These are phyloP conservation scores for Melolontha melolontha DNA, from an alignment of 2,888 invertebrate species.

Conservation along the genomic window DNA sequence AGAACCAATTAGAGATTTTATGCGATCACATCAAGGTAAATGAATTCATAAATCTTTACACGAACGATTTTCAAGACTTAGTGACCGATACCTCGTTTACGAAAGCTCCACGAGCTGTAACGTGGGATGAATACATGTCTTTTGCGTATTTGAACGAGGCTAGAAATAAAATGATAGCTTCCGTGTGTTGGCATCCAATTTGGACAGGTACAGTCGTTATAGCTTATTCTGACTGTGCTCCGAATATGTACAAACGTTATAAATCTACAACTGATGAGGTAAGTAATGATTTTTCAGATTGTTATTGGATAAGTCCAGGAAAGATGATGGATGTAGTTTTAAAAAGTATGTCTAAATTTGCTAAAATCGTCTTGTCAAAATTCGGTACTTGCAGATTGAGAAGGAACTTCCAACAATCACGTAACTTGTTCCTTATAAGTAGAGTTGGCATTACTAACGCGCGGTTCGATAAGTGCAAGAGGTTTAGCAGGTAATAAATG, in stretches of 20 bases:
- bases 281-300: background rate
- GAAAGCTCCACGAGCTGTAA: slow-evolving; percentile 12
- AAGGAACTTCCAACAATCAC: no score
- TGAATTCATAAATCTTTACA: slow-evolving; percentile 70
- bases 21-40: slow-evolving; percentile 59
- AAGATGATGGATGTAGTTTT: no score
- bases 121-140: slow-evolving; percentile 70
- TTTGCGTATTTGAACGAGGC: slow-evolving; percentile 75
- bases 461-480: no score
- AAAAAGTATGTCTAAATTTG: no score
- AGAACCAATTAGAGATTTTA: slow-evolving; percentile 52
- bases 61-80: slow-evolving; percentile 72
- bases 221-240: slow-evolving; percentile 73
- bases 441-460: no score
- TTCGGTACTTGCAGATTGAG: no score
- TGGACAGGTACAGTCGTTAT: slow-evolving; percentile 77
- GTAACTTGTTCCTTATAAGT: no score
- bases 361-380: no score
- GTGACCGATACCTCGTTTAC: slow-evolving; percentile 53
- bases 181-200: slow-evolving; percentile 78
- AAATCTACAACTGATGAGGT: slow-evolving; percentile 52
- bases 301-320: no score
- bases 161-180: slow-evolving; percentile 75
- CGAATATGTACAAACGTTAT: slow-evolving; percentile 65
- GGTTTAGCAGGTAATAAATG: no score